These are phyloP conservation scores for Macrotis lagotis DNA, from an alignment of 2,113 vertebrate genomes.

Conservation along the genomic window DNA sequence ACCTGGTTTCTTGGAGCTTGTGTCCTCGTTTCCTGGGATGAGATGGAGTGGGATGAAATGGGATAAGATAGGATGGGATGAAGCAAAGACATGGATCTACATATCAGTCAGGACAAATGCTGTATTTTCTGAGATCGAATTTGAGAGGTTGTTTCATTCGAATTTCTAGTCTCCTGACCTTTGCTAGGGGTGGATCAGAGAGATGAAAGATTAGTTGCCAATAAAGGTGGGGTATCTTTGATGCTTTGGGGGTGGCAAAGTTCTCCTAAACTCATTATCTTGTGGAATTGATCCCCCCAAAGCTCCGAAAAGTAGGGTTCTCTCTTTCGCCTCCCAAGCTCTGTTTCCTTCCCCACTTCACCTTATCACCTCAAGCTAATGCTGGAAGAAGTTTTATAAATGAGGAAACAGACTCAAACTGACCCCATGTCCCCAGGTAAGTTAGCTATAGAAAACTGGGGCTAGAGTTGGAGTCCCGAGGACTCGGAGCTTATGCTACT, in stretches of 20 bases:
- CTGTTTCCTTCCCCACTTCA: neutral
- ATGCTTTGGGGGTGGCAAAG: neutral
- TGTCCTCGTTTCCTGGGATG: neutral
- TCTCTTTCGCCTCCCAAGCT: neutral
- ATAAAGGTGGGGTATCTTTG: neutral
- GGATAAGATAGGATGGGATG: neutral
- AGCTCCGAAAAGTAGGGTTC: neutral
- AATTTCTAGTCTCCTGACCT: neutral
- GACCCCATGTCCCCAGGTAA: neutral
- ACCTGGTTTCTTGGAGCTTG: neutral
- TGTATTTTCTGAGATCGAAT: neutral
- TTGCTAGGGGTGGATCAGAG: neutral
- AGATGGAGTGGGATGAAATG: neutral
- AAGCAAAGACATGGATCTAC: neutral
- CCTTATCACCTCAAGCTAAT: neutral
- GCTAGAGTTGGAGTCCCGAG: neutral
- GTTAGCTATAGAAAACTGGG: neutral
- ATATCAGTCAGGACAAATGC: neutral
- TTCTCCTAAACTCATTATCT: neutral
- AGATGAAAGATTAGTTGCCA: neutral
- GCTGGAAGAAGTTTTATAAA: neutral
- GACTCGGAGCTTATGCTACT: neutral
- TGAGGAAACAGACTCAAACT: neutral
- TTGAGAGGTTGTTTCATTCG: neutral
- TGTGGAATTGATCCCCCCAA: neutral